Base-by-base conservation (phyloP, 2,888 invertebrate species). In the Morpho deidamia region DNA sequence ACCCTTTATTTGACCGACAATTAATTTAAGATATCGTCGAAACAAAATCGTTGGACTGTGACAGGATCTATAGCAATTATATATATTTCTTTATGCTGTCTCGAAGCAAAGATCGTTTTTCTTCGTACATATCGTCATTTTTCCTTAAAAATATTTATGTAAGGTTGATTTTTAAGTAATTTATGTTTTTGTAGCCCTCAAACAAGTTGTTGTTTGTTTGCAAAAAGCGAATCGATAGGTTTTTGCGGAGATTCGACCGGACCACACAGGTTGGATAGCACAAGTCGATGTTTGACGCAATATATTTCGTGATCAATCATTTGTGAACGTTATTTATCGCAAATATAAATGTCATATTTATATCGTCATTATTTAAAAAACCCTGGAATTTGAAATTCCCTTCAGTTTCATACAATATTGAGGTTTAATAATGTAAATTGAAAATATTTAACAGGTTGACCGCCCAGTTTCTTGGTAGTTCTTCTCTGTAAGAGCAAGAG, bases 1-100 rank as follows among this genome's bases (percentile, higher is more conserved):
- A 61, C 68, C 70, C 72, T 77, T 79, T 76, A 70, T 78, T 74
- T 64, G 61, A 63, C 69, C 74, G 60, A 64, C 69, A 77, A 83
- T 83, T 84, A 83, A 83, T 81, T 81, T 77, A 62, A 71, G 58
- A 62, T 75, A 76, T 79, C 66, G 75, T 81, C 70, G 76, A 78
- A 76, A 84, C 79, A 77, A 81, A 83, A 82, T 82, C 80, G 81
- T 84, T 84, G 76, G 71, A 63, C 72, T 70, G 74, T 84, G 85
- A 85, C 86, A 81, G 81, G 66, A 74, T 67, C 76, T 80, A 75
- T 76, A 74, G 67, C 79, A 77, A 81, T 78, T 78, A 76, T 70
- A 66, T 62, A 49, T 53, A 60, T 67, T 61, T 67, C 66, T 69
- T 70, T 69, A 23, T 58, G 56, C 48, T 35, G 44, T 55, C 61